phyloP scores from a whole-genome alignment of 2,888 invertebrate genomes.

The Strigamia maritima region DNA sequence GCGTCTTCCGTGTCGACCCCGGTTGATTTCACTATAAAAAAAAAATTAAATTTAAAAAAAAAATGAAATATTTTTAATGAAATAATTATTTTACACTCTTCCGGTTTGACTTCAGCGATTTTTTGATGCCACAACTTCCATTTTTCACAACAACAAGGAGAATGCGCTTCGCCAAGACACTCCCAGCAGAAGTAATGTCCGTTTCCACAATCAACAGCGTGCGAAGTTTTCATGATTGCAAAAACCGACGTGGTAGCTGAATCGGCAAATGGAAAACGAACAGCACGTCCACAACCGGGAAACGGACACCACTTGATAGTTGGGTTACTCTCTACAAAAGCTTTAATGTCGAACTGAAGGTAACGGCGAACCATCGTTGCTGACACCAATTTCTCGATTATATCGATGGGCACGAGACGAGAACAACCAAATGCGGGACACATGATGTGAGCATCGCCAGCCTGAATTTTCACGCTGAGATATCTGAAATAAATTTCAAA shows the following conservation, averaged over 20 bases:
- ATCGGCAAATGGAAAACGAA: constrained; percentile 61
- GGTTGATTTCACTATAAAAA: constrained; percentile 56
- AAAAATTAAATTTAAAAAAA: background rate
- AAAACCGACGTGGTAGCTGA: constrained; percentile 46
- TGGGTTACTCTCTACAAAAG: constrained; percentile 68
- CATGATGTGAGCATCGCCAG: constrained; percentile 64
- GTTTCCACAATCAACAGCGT: constrained; percentile 68
- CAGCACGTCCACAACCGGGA: constrained; percentile 65
- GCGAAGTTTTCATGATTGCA: constrained; percentile 54
- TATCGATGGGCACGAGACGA: constrained; percentile 63
- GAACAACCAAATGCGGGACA: constrained; percentile 66
- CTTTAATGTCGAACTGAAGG: constrained; percentile 68
- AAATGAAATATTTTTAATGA: background rate
- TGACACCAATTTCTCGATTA: constrained; percentile 65
- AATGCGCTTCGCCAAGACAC: constrained; percentile 63
- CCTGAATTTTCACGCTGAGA: constrained; percentile 63
- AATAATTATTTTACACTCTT: constrained; percentile 54
- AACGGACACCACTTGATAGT: constrained; percentile 69
- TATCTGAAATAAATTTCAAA: constrained; percentile 53
- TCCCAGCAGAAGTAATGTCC: constrained; percentile 69
- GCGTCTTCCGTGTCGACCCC: constrained; percentile 57
- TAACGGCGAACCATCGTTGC: constrained; percentile 65
- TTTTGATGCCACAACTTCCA: constrained; percentile 63
- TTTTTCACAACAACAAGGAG: constrained; percentile 64
- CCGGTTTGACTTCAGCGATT: constrained; percentile 64